Percentiles rank a stretch among this genome's conserved stretches.
Evolutionary conservation across 2,888 invertebrate genomes (phyloP).

Genomic region (Meandrusa payeni): DNA sequence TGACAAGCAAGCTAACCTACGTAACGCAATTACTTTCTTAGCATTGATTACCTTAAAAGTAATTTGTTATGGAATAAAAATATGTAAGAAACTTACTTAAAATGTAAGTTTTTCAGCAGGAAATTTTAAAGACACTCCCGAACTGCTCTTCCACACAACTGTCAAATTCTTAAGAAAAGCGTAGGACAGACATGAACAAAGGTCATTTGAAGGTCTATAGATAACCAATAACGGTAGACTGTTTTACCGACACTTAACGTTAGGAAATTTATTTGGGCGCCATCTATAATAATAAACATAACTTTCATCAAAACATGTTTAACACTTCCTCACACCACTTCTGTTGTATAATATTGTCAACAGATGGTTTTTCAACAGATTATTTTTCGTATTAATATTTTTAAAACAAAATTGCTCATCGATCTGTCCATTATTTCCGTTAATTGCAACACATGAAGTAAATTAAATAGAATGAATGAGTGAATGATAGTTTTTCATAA

Average conservation of each 20-base stretch:
- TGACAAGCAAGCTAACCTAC: slow-evolving; percentile 17
- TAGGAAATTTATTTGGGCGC: slow-evolving; percentile 17
- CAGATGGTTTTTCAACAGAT: too few species aligned
- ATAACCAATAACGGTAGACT: slow-evolving; percentile 36
- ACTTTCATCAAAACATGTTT: too few species aligned
- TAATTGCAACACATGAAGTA: too few species aligned
- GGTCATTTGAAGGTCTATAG: slow-evolving; percentile 77
- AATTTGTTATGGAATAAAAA: not conserved
- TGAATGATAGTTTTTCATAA: too few species aligned
- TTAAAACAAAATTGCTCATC: too few species aligned
- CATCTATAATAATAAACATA: slow-evolving; percentile 29
- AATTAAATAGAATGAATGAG: too few species aligned
- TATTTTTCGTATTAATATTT: too few species aligned
- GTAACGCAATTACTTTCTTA: slow-evolving; percentile 2
- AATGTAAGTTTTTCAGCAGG: slow-evolving; percentile 32
- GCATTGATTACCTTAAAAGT: slow-evolving; percentile 3
- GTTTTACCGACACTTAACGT: slow-evolving; percentile 20
- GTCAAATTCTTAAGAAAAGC: slow-evolving; percentile 55
- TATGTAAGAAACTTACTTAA: slow-evolving; percentile 17
- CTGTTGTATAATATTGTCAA: too few species aligned
- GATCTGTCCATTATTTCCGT: too few species aligned
- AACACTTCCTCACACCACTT: too few species aligned
- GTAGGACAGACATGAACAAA: slow-evolving; percentile 66
- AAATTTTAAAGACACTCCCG: slow-evolving; percentile 61
- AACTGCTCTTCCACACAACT: slow-evolving; percentile 59